These are phyloP conservation scores for Empidonax alnorum DNA, from an alignment of 2,113 vertebrate species.

Conservation along the genomic window DNA sequence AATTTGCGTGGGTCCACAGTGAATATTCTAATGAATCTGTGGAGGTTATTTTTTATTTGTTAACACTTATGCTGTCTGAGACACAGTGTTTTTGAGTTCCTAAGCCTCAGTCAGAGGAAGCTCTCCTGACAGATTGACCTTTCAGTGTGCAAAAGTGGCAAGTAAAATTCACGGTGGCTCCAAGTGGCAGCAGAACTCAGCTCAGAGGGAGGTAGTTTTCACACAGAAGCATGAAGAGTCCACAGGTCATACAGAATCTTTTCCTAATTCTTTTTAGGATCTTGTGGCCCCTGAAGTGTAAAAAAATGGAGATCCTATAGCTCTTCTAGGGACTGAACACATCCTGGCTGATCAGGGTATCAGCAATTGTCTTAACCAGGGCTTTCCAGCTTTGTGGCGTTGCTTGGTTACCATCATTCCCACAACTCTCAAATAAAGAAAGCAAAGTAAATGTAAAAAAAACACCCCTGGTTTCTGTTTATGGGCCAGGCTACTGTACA, in stretches of 20 bases:
- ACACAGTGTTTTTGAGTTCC: conserved; percentile 28
- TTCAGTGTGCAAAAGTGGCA: background rate
- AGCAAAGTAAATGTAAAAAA: conserved; percentile 22
- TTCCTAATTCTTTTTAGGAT: conserved; percentile 2
- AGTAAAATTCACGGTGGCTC: background rate
- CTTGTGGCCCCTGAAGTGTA: background rate
- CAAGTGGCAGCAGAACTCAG: conserved; percentile 23
- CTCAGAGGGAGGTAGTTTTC: conserved; percentile 4
- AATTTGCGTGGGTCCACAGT: background rate
- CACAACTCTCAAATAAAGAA: conserved; percentile 52
- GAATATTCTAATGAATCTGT: conserved; percentile 44
- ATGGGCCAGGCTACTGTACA: background rate
- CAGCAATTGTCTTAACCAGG: conserved; percentile 49
- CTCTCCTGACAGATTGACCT: background rate
- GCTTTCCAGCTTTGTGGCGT: conserved; percentile 50
- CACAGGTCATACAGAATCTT: background rate
- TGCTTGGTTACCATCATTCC: conserved; percentile 66
- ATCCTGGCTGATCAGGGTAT: conserved; percentile 47
- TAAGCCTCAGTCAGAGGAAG: background rate
- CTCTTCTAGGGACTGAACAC: background rate
- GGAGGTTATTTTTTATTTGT: conserved; percentile 25
- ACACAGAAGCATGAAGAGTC: background rate
- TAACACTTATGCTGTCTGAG: background rate
- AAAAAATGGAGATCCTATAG: background rate
- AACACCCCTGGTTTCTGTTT: background rate